These are phyloP conservation scores for Toxostoma redivivum DNA, from an alignment of 2,113 vertebrate genomes.

Conservation along the genomic window DNA sequence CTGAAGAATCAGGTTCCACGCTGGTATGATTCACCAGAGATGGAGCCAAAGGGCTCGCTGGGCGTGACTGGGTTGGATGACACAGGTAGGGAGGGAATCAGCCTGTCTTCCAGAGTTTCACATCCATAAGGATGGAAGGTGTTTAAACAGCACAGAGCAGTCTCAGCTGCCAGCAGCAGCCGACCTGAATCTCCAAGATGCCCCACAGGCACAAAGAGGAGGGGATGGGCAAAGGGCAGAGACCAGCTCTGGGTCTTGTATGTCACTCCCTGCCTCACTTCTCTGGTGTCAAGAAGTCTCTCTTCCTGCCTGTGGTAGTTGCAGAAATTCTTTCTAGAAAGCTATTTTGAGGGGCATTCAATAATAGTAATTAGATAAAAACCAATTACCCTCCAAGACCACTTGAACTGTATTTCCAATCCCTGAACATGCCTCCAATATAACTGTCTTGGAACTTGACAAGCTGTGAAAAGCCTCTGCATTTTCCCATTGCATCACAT, in stretches of 20 bases:
- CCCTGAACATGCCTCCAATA: neutral
- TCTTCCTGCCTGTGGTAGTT: neutral
- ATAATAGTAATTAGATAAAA: neutral
- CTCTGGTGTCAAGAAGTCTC: neutral
- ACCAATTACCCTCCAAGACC: fast-evolving
- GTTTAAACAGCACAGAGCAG: fast-evolving
- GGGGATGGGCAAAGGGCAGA: neutral
- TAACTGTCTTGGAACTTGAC: neutral
- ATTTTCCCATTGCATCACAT: neutral
- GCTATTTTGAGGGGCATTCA: neutral
- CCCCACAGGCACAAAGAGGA: neutral
- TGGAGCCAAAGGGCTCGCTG: constrained; percentile 10
- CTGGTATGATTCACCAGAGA: neutral
- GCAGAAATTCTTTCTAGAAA: neutral
- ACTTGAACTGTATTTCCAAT: neutral
- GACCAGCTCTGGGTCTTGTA: neutral
- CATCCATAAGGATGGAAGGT: fast-evolving
- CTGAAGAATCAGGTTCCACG: constrained; percentile 8
- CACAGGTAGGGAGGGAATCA: neutral
- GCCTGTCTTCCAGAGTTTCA: neutral
- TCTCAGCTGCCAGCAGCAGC: neutral
- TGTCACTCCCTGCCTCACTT: neutral
- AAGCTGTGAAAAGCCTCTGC: neutral
- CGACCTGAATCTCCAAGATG: fast-evolving
- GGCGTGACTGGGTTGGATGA: neutral